Evolutionary conservation across 2,888 invertebrate genomes (phyloP).

Genomic region (Digitonthophagus gazella): DNA sequence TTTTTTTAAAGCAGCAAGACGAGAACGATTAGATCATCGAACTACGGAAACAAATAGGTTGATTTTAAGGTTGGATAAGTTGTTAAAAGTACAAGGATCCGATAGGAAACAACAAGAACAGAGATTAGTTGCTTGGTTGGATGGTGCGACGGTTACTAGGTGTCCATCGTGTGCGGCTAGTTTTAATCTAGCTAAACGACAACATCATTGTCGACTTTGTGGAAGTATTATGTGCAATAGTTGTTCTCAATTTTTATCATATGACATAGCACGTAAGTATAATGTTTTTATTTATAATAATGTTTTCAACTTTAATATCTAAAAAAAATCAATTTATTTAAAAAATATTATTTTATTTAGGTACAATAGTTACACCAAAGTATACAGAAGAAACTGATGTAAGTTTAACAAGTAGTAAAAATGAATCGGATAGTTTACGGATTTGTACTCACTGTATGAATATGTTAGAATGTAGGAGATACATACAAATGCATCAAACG

Average conservation of each 20-base stretch:
- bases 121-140: constrained; percentile 86
- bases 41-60: constrained; percentile 95
- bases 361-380: constrained; percentile 31
- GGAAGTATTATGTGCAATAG: constrained; percentile 91
- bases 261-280: constrained; percentile 73
- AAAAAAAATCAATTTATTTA: too few species aligned
- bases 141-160: constrained; percentile 83
- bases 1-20: constrained; percentile 69
- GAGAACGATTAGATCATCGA: constrained; percentile 75
- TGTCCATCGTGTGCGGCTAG: constrained; percentile 90
- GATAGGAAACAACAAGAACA: constrained; percentile 74
- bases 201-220: constrained; percentile 95
- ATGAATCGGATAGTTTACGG: constrained; percentile 60
- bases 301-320: too few species aligned
- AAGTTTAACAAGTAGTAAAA: constrained; percentile 13
- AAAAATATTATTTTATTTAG: constrained; percentile 29
- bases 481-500: constrained; percentile 77
- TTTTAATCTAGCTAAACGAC: constrained; percentile 83
- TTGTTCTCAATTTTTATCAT: constrained; percentile 82
- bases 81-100: constrained; percentile 71
- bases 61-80: constrained; percentile 87
- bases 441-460: constrained; percentile 77
- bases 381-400: constrained; percentile 23
- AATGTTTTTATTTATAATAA: constrained; percentile 27
- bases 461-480: constrained; percentile 74